phyloP scores from a whole-genome alignment of 2,113 vertebrate species.

The Brienomyrus brachyistius region DNA sequence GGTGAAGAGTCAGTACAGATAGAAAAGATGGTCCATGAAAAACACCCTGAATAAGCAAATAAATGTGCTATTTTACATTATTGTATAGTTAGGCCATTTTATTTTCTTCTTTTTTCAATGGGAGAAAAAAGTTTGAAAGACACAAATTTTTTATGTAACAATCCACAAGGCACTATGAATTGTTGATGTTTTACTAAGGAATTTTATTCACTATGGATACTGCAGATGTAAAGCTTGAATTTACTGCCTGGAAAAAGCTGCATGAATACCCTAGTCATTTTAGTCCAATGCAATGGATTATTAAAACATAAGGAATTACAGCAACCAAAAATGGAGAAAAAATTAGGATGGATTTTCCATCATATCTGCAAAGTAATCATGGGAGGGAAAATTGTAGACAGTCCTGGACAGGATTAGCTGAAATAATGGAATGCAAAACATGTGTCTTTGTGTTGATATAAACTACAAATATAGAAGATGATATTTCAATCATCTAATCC shows the following conservation, averaged over 20 bases:
- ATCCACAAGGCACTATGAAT: background rate
- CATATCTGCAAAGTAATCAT: background rate
- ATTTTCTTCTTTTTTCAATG: background rate
- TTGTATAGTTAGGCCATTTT: background rate
- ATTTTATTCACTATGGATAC: background rate
- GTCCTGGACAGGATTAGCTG: background rate
- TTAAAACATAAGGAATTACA: background rate
- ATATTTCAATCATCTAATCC: constrained; percentile 10
- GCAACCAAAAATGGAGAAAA: background rate
- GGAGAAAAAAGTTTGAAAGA: background rate
- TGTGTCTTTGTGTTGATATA: constrained; percentile 12
- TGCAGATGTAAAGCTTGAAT: constrained; percentile 6
- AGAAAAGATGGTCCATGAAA: background rate
- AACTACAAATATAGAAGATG: background rate
- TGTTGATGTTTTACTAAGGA: background rate
- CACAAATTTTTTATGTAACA: constrained; percentile 1
- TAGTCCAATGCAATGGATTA: background rate
- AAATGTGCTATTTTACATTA: background rate
- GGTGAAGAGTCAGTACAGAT: background rate
- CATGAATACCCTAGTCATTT: background rate
- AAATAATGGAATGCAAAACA: background rate
- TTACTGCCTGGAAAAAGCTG: background rate
- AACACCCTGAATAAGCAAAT: background rate
- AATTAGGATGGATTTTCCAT: constrained; percentile 4
- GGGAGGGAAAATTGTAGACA: background rate